Evolutionary conservation across 2,113 vertebrate species (phyloP).

Genomic region (Condylura cristata): DNA sequence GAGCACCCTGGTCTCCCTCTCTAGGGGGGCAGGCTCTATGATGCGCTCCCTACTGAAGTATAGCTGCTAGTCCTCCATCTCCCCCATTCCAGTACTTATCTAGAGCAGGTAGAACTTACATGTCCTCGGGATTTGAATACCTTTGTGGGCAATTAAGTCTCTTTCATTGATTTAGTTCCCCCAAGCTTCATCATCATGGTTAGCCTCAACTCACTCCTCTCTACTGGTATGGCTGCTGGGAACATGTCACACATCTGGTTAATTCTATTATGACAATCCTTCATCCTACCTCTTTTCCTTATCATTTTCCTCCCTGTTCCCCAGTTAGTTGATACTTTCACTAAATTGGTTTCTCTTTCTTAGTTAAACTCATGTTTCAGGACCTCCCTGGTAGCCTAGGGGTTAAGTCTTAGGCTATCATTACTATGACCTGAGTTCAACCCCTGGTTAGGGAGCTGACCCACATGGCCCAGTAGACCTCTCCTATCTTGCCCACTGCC

Average conservation of each 20-base stretch:
- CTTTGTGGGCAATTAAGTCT: not conserved
- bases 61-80: not conserved
- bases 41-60: not conserved
- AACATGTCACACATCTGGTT: not conserved
- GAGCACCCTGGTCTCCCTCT: not conserved
- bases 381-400: not conserved
- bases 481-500: too few relatives aligned
- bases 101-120: not conserved
- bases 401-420: too few relatives aligned
- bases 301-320: not conserved
- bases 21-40: not conserved
- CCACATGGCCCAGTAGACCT: too few relatives aligned
- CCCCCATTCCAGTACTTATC: not conserved
- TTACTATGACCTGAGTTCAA: too few relatives aligned
- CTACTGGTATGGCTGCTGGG: not conserved
- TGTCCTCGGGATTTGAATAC: not conserved
- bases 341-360: not conserved
- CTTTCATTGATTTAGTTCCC: not conserved
- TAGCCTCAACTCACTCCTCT: not conserved
- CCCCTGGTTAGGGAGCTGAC: too few relatives aligned
- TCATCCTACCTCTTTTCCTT: not conserved
- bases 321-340: not conserved
- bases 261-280: not conserved
- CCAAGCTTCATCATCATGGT: not conserved
- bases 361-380: conserved; percentile 22